These are phyloP conservation scores for Lophotis ruficrista DNA, from an alignment of 2,113 vertebrate species.

Conservation along the genomic window DNA sequence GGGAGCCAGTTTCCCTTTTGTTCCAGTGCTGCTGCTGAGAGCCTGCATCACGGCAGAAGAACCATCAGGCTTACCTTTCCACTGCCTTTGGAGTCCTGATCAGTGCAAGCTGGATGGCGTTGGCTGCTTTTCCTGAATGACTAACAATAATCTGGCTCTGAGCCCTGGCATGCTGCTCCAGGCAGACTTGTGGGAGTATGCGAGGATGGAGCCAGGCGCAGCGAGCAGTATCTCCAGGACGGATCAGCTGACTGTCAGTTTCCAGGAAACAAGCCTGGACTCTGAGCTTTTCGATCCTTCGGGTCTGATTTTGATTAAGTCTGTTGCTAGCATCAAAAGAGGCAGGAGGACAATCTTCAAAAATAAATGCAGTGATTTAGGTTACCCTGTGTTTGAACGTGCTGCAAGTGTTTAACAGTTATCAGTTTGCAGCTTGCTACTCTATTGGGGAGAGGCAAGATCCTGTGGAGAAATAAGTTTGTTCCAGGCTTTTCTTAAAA, in stretches of 20 bases:
- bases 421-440: slow-evolving; percentile 6
- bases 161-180: slow-evolving; percentile 4
- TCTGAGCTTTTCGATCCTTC: not conserved
- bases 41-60: not conserved
- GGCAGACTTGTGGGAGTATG: not conserved
- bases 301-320: slow-evolving; percentile 45
- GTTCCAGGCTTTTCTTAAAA: slow-evolving; percentile 61
- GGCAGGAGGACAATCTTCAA: not conserved
- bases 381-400: not conserved
- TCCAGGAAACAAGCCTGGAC: slow-evolving; percentile 45
- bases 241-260: slow-evolving; percentile 53
- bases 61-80: not conserved
- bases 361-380: not conserved
- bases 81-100: not conserved
- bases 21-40: slow-evolving; percentile 4
- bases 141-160: not conserved
- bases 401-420: slow-evolving; percentile 4
- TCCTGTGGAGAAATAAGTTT: slow-evolving; percentile 35
- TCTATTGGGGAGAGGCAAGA: slow-evolving; percentile 32
- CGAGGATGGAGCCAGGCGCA: not conserved
- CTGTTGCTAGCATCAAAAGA: slow-evolving; percentile 14
- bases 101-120: not conserved
- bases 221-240: not conserved
- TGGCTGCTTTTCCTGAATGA: slow-evolving; percentile 8
- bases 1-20: not conserved